Evolutionary conservation across 2,888 invertebrate genomes (phyloP).

Genomic region (Drosophila hamatofila): DNA sequence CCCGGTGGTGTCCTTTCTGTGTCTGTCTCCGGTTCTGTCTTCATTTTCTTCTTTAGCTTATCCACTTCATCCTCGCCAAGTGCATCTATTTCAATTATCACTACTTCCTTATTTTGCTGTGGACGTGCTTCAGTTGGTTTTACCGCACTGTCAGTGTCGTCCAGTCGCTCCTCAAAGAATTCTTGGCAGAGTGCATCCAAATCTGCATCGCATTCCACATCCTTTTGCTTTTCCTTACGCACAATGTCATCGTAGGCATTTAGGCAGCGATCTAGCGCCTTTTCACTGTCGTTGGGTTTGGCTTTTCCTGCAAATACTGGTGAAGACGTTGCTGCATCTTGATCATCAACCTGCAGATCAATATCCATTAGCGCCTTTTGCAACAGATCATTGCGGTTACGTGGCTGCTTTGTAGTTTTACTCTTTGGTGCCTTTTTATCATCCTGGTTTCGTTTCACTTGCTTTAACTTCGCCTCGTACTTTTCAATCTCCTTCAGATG

Average conservation of each 20-base stretch:
- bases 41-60: conserved; percentile 56
- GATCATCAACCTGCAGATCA: conserved; percentile 65
- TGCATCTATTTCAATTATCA: conserved; percentile 74
- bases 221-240: conserved; percentile 53
- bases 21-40: conserved; percentile 29
- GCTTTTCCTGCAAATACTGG: not conserved
- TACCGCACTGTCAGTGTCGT: not conserved
- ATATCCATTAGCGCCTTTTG: conserved; percentile 76
- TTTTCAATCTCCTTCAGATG: conserved; percentile 63
- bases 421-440: conserved; percentile 11
- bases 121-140: not conserved
- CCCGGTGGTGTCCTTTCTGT: conserved; percentile 1
- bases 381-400: conserved; percentile 66
- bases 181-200: conserved; percentile 65
- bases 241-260: conserved; percentile 76
- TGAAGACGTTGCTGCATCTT: conserved; percentile 8
- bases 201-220: conserved; percentile 34
- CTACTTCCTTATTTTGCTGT: conserved; percentile 47
- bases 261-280: conserved; percentile 76
- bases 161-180: conserved; percentile 61
- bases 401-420: not conserved
- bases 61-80: conserved; percentile 69
- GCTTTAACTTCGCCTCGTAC: conserved; percentile 58
- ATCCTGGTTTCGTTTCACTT: conserved; percentile 42
- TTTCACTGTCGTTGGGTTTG: conserved; percentile 59